Evolutionary conservation across 1,140 invertebrate genomes (phyloP).

Genomic region (Meloidogyne chitwoodi): DNA sequence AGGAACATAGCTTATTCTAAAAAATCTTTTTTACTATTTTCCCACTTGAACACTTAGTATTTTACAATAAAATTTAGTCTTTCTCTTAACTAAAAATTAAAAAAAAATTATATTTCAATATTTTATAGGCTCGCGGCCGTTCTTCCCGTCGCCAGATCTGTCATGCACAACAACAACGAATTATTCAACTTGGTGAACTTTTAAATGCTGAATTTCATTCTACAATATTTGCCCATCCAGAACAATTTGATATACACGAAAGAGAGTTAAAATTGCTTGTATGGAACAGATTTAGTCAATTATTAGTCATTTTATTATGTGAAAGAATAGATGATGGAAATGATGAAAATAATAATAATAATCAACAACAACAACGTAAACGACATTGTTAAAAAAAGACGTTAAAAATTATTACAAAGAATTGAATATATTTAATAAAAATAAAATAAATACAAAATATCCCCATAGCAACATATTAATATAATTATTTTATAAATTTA

Average conservation of each 20-base stretch:
- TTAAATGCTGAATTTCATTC: slow-evolving; percentile 51
- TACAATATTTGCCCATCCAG: slow-evolving; percentile 34
- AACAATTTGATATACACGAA: slow-evolving; percentile 51
- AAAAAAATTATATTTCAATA: neutral
- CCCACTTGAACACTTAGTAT: neutral
- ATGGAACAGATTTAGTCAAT: slow-evolving; percentile 53
- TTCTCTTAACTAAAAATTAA: neutral
- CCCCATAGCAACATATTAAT: neutral
- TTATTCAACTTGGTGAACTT: slow-evolving; percentile 43
- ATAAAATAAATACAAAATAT: neutral
- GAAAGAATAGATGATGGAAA: slow-evolving; percentile 33
- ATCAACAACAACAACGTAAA: neutral
- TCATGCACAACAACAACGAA: neutral
- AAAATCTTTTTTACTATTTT: too few relatives aligned
- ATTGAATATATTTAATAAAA: neutral
- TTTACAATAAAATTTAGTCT: too few relatives aligned
- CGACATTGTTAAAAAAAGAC: neutral
- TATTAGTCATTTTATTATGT: slow-evolving; percentile 39
- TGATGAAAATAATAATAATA: neutral
- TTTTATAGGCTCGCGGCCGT: slow-evolving; percentile 8
- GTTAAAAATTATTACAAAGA: neutral
- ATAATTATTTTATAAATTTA: too few relatives aligned
- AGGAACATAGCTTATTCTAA: too few relatives aligned
- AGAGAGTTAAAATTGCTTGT: slow-evolving; percentile 49
- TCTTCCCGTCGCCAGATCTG: slow-evolving; percentile 24